phyloP scores from a whole-genome alignment of 2,888 invertebrate species.

The Nebria brevicollis region DNA sequence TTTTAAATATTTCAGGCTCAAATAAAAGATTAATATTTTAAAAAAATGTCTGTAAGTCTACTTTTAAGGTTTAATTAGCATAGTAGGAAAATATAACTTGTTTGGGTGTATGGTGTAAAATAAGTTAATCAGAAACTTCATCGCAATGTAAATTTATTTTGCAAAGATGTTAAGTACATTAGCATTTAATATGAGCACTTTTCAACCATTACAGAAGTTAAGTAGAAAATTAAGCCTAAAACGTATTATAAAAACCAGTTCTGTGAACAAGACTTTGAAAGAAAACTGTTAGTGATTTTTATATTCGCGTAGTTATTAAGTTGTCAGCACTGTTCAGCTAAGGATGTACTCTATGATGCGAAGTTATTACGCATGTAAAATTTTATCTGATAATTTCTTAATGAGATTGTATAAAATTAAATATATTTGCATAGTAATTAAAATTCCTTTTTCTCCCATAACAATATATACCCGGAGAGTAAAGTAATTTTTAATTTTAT shows the following conservation, averaged over 20 bases:
- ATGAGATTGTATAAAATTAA: not conserved
- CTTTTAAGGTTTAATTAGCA: not conserved
- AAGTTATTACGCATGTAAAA: conserved; percentile 20
- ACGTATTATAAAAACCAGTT: conserved; percentile 34
- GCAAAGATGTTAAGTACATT: conserved; percentile 24
- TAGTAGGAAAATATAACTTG: not conserved
- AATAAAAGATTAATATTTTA: too few species aligned
- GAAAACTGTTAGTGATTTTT: conserved; percentile 23
- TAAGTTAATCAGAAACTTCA: not conserved
- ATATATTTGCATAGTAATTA: not conserved
- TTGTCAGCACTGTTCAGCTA: conserved; percentile 30
- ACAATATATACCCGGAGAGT: not conserved
- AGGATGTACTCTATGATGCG: conserved; percentile 5
- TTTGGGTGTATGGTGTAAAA: not conserved
- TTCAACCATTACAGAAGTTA: conserved; percentile 21
- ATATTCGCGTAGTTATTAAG: conserved; percentile 31
- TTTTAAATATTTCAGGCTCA: too few species aligned
- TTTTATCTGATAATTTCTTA: conserved; percentile 22
- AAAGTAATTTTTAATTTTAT: not conserved
- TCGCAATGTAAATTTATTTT: not conserved
- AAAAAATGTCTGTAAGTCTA: too few species aligned
- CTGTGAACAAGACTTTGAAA: conserved; percentile 12
- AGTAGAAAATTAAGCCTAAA: conserved; percentile 26
- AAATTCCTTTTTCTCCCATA: not conserved
- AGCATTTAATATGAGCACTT: conserved; percentile 19